Evolutionary conservation across 2,888 invertebrate genomes (phyloP), one percentile per base, ranked within the genome.

Genomic region (Rotaria socialis): DNA sequence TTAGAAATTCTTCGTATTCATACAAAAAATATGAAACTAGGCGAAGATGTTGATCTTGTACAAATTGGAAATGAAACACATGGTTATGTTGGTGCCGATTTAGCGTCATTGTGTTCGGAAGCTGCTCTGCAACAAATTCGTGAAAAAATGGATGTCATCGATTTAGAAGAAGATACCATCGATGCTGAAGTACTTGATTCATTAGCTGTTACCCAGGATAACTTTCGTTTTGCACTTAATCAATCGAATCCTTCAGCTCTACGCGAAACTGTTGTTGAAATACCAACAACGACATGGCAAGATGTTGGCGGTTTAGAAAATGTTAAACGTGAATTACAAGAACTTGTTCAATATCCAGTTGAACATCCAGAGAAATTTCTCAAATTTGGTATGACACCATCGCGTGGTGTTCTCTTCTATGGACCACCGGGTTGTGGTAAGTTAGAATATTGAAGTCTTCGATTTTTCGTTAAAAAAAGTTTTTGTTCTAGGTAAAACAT

Each of bases 301-400:
- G 99, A 99, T 92, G 96, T 99, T 91, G 99, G 99, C 88, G 99
- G 98, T 86, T 93, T 99, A 91, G 95, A 96, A 90, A 95, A 94
- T 91, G 98, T 99, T 87, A 98, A 98, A 93, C 94, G 95, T 89
- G 97, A 85, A 87, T 80, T 87, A 80, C 85, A 85, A 85, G 85
- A 87, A 84, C 87, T 84, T 67, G 89, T 89, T 24, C 89, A 94
- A 93, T 99, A 99, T 92, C 99, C 99, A 19, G 99, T 99, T 87
- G 98, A 99, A 92, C 98, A 99, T 93, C 99, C 99, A 2, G 99
- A 99, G 92, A 99, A 99, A 93, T 99, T 98, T 93, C 94, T 99
- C 90, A 99, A 99, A 93, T 99, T 99, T 91, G 99, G 99, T 89
- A 99, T 99, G 99, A 98, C 98, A 91, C 99, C 99, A 24, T 97